Evolutionary conservation across 2,888 invertebrate species (phyloP).

Genomic region (Xanthorhoe designata): DNA sequence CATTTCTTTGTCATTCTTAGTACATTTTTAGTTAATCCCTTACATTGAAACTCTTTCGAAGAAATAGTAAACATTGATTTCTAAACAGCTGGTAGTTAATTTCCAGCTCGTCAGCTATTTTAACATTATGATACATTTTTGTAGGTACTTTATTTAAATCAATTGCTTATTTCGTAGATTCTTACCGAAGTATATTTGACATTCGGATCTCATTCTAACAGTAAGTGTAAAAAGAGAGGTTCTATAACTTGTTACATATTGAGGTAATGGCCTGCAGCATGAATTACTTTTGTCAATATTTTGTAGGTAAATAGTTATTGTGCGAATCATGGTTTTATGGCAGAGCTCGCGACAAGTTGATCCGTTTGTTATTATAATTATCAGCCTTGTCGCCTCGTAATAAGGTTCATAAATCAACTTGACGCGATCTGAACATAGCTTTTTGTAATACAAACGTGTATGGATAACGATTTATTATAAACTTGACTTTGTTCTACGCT

Average conservation of each 20-base stretch:
- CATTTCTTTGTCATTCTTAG: too few relatives aligned
- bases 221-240: constrained; percentile 5
- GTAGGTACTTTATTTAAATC: background rate
- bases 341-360: constrained; percentile 17
- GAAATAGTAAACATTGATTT: too few relatives aligned
- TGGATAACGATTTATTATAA: constrained; percentile 47
- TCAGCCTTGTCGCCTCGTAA: constrained; percentile 25
- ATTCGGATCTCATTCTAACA: background rate
- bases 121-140: too few relatives aligned
- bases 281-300: background rate
- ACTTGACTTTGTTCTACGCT: constrained; percentile 65
- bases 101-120: too few relatives aligned
- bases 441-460: constrained; percentile 53
- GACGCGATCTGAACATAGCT: constrained; percentile 22
- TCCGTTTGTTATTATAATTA: too few relatives aligned
- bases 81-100: too few relatives aligned
- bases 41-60: too few relatives aligned
- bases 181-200: background rate
- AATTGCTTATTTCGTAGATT: background rate
- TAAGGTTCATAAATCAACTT: constrained; percentile 28
- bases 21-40: too few relatives aligned
- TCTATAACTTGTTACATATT: background rate
- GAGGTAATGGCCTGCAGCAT: background rate
- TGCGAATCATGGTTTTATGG: background rate
- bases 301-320: background rate